phyloP scores from a whole-genome alignment of 2,888 invertebrate species.

The Smittia aterrima region DNA sequence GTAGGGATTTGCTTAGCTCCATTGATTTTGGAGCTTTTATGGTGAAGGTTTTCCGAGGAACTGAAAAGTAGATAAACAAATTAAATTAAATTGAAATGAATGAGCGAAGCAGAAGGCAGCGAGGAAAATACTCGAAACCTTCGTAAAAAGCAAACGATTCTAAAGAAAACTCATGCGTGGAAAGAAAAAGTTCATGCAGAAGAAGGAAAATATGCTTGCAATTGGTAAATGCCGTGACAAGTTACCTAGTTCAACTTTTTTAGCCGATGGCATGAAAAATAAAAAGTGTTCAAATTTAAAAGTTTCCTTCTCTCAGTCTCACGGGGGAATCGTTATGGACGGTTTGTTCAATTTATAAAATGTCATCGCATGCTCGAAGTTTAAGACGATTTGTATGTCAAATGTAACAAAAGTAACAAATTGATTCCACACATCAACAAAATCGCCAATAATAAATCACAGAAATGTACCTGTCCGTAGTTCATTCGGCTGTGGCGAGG shows the following conservation, averaged over 20 bases:
- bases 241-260: constrained; percentile 28
- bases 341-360: neutral
- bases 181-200: constrained; percentile 7
- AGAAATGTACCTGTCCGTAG: constrained; percentile 54
- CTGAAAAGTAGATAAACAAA: neutral
- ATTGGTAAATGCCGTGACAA: neutral
- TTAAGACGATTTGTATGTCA: constrained; percentile 17
- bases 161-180: neutral
- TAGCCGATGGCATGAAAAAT: constrained; percentile 28
- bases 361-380: constrained; percentile 22
- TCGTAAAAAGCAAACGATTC: neutral
- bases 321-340: neutral
- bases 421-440: constrained; percentile 54
- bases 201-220: neutral
- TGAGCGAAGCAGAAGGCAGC: neutral
- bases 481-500: neutral
- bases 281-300: neutral
- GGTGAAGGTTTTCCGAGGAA: neutral
- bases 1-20: constrained; percentile 26
- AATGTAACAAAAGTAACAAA: constrained; percentile 47
- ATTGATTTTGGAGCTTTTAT: neutral
- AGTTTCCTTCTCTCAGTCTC: neutral
- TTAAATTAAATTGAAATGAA: neutral
- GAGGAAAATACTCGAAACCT: neutral
- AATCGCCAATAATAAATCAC: constrained; percentile 54